Evolutionary conservation across 2,113 vertebrate species (phyloP).

Genomic region (Neolamprologus sp.): DNA sequence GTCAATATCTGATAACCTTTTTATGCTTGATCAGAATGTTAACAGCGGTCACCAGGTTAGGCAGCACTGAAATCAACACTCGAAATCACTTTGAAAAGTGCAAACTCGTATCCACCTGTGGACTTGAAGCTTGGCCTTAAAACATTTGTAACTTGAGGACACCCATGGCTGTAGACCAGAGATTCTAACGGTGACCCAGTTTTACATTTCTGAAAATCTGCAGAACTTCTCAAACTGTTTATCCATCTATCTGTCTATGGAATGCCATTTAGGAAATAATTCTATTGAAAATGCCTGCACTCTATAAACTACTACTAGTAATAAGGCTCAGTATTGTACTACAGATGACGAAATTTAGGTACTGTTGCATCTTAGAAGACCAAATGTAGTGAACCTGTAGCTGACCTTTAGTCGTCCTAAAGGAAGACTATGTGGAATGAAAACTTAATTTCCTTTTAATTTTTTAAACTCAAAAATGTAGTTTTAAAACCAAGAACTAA

Average conservation of each 20-base stretch:
- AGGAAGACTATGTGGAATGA: neutral
- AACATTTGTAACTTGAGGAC: neutral
- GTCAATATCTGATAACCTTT: constrained; percentile 54
- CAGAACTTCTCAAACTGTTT: neutral
- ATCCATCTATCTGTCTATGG: neutral
- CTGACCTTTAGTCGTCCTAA: neutral
- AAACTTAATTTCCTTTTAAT: neutral
- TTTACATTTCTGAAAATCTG: neutral
- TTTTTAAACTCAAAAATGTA: neutral
- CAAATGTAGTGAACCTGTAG: neutral
- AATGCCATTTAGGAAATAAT: neutral
- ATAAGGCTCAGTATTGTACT: neutral
- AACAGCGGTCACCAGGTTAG: constrained; percentile 9
- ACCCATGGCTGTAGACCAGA: neutral
- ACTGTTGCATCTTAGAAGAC: neutral
- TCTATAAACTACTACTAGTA: neutral
- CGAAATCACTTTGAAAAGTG: neutral
- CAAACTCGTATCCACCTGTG: neutral
- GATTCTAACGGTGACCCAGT: neutral
- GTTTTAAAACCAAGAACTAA: neutral
- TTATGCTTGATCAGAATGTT: constrained; percentile 39
- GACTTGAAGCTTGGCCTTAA: neutral
- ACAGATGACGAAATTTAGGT: neutral
- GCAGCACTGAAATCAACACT: neutral
- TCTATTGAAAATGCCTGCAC: neutral